Conservation (phyloP, 2,888 invertebrate genomes). For the Baccha elongata region DNA sequence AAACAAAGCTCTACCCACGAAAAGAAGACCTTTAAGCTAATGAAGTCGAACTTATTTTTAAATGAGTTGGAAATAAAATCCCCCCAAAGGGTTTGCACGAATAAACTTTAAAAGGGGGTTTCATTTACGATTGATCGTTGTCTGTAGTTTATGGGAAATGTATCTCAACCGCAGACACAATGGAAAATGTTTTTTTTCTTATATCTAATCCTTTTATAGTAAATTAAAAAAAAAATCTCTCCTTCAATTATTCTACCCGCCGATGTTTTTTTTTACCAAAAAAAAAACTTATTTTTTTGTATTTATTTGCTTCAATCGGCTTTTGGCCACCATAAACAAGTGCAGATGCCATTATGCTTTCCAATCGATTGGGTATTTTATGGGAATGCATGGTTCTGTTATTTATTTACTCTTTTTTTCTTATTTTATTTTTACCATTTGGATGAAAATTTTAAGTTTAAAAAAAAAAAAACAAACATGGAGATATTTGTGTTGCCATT, state of each 20-base stretch:
- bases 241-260: neutral
- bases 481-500: slow-evolving; percentile 15
- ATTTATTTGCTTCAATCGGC: neutral
- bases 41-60: slow-evolving; percentile 2
- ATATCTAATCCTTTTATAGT: neutral
- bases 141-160: slow-evolving; percentile 33
- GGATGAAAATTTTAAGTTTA: slow-evolving; percentile 7
- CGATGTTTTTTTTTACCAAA: neutral
- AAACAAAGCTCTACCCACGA: too few species aligned
- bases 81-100: neutral
- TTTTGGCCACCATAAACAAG: slow-evolving; percentile 39
- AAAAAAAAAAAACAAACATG: slow-evolving; percentile 13
- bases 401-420: slow-evolving; percentile 10
- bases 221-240: neutral
- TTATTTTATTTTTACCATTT: neutral
- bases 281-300: neutral
- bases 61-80: slow-evolving; percentile 13
- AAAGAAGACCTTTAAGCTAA: neutral
- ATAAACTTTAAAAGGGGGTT: neutral
- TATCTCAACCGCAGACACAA: slow-evolving; percentile 16
- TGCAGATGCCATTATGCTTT: slow-evolving; percentile 52
- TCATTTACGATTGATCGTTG: slow-evolving; percentile 30
- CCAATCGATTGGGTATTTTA: slow-evolving; percentile 55
- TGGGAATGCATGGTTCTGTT: slow-evolving; percentile 35
- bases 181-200: slow-evolving; percentile 8